A percentile compares a stretch with the other conserved stretches of the same genome.
Evolutionary conservation across 2,797 vertebrate species (phyloP).

Genomic region (Peromyscus eremicus): DNA sequence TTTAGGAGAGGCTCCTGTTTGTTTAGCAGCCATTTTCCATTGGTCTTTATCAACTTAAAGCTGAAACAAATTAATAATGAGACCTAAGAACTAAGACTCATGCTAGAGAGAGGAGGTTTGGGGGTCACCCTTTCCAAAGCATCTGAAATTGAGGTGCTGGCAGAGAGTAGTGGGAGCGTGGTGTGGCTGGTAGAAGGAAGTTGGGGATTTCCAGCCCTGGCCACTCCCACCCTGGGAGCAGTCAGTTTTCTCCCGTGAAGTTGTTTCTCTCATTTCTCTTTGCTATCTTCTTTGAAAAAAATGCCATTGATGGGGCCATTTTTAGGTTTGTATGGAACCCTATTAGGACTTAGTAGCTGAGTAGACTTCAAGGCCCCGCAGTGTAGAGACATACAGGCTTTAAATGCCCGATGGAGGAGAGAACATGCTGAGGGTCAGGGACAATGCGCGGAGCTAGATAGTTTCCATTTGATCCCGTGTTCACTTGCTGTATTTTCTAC

Average conservation of each 20-base stretch:
- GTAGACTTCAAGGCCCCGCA: neutral
- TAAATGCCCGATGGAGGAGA: neutral
- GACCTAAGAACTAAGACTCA: neutral
- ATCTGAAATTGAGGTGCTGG: neutral
- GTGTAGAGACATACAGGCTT: neutral
- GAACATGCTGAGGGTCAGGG: neutral
- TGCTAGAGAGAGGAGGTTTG: neutral
- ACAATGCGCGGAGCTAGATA: neutral
- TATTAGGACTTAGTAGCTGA: neutral
- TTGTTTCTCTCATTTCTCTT: neutral
- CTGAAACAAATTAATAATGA: neutral
- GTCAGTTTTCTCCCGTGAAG: neutral
- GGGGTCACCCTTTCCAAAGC: neutral
- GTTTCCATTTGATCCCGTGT: neutral
- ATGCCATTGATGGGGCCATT: neutral
- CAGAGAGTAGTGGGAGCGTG: neutral
- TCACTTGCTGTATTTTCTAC: neutral
- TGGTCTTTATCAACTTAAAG: neutral
- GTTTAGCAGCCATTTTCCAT: neutral
- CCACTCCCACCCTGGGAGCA: too few relatives aligned
- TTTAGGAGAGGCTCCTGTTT: neutral
- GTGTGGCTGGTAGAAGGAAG: neutral
- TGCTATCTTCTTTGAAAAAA: slow-evolving; percentile 39
- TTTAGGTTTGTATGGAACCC: neutral
- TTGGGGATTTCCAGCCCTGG: neutral